phyloP scores from a whole-genome alignment of 1,140 invertebrate genomes.

The Antheraea pernyi region DNA sequence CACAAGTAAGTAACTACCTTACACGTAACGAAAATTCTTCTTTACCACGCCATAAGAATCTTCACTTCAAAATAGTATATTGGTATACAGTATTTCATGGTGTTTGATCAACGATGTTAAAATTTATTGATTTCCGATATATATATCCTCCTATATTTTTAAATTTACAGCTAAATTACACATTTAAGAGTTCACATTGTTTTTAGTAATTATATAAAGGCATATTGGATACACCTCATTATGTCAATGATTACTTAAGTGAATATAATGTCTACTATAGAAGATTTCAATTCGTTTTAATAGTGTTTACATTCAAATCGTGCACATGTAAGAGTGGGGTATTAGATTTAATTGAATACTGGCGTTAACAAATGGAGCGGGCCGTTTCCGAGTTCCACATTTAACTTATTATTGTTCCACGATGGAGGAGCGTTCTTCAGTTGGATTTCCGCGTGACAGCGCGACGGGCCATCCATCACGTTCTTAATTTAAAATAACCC shows the following conservation, averaged over 20 bases:
- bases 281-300: neutral
- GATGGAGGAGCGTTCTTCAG: slow-evolving; percentile 52
- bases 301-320: neutral
- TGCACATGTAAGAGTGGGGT: slow-evolving; percentile 50
- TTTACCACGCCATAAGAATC: no score
- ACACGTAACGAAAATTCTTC: no score
- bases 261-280: neutral
- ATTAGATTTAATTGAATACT: slow-evolving; percentile 75
- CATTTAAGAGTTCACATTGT: no score
- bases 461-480: slow-evolving; percentile 72
- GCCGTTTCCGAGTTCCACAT: slow-evolving; percentile 71
- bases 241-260: neutral
- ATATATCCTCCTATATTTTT: no score
- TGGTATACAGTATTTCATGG: no score
- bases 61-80: no score
- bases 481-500: slow-evolving; percentile 74
- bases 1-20: no score
- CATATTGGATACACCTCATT: no score
- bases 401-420: slow-evolving; percentile 73
- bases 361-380: slow-evolving; percentile 74
- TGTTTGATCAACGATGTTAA: no score
- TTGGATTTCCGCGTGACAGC: slow-evolving; percentile 63
- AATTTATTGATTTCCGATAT: no score
- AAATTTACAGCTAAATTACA: no score
- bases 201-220: no score